Base-by-base conservation (phyloP, 2,797 vertebrate genomes). In the Gallinago stenura region DNA sequence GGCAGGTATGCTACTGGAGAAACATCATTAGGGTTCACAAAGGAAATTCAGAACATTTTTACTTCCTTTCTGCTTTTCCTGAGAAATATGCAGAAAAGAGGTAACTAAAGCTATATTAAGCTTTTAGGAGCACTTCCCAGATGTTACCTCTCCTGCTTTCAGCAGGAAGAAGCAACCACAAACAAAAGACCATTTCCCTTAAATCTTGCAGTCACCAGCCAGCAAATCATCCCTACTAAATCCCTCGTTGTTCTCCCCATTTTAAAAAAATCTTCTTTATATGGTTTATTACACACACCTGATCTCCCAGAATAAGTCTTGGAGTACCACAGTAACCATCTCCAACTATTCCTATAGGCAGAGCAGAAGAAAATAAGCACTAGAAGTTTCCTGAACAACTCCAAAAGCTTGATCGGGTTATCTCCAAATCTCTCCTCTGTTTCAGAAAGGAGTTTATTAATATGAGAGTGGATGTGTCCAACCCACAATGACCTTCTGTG, bases 241-340 rank as follows among this genome's bases (percentile, higher is more conserved):
- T 33, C 8, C 2, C 0, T 30, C 30, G 65, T 51, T 64, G 11
- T 48, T 70, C 45, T 6, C 2, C 5, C 2, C 10, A 3, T 46
- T 58, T 82, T 41, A n/a, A 7, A 81, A 61, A 82, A 61, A 35
- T 2, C 6, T 8, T 62, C 28, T 61, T 68, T 75, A 60, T 6
- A 50, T 65, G 9, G 5, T 50, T 70, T 62, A 28, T 45, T 82
- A 48, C 2, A 77, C 35, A 24, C 21, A 62, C 12, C 12, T 57
- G 15, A 25, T 70, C 31, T 73, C 57, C 33, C 31, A 72, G 31
- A 70, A 2, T 35, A 65, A 78, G 31, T n/a, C 7, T 18, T 73
- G 18, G 33, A 56, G 17, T 46, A 76, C 16, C 30, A 75, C 15
- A 82, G 24, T 31, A 61, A 53, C 7, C 15, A 41, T 25, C 14